Conservation (phyloP, 1,140 invertebrate genomes). For the Potamilus streckersoni region DNA sequence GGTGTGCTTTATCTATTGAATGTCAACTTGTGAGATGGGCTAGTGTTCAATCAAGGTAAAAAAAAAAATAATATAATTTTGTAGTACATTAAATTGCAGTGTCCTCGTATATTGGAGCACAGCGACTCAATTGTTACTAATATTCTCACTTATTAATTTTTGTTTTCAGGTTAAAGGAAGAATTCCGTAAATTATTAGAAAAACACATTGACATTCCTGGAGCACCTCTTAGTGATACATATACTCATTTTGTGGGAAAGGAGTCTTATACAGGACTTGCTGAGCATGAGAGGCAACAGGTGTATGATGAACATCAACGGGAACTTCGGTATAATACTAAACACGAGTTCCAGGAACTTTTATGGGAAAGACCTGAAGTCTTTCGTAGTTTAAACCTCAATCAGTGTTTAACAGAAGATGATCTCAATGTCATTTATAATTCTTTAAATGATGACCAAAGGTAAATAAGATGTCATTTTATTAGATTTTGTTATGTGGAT, state of each 20-base stretch:
- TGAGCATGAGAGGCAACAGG: slow-evolving; percentile 89
- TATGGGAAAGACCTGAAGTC: slow-evolving; percentile 92
- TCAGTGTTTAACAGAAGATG: slow-evolving; percentile 92
- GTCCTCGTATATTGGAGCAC: slow-evolving; percentile 7
- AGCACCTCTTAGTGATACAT: slow-evolving; percentile 73
- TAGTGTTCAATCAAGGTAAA: not conserved
- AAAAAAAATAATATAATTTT: not conserved
- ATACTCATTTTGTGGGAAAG: slow-evolving; percentile 93
- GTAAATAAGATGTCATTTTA: slow-evolving; percentile 65
- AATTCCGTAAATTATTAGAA: slow-evolving; percentile 93
- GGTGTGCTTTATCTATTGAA: not conserved
- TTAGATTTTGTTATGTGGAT: not conserved
- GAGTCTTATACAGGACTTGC: slow-evolving; percentile 94
- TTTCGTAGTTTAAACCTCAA: slow-evolving; percentile 88
- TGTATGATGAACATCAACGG: slow-evolving; percentile 95
- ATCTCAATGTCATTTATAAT: slow-evolving; percentile 93
- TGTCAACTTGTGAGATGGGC: not conserved
- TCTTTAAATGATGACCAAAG: slow-evolving; percentile 91
- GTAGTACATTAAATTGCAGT: not conserved
- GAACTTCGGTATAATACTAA: slow-evolving; percentile 92
- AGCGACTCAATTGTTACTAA: too few relatives aligned
- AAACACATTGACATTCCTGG: slow-evolving; percentile 25
- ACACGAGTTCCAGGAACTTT: slow-evolving; percentile 91
- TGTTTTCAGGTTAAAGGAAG: slow-evolving; percentile 73
- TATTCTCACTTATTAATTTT: not conserved